Conservation (phyloP, 2,888 invertebrate species). For the Adineta ricciae region DNA sequence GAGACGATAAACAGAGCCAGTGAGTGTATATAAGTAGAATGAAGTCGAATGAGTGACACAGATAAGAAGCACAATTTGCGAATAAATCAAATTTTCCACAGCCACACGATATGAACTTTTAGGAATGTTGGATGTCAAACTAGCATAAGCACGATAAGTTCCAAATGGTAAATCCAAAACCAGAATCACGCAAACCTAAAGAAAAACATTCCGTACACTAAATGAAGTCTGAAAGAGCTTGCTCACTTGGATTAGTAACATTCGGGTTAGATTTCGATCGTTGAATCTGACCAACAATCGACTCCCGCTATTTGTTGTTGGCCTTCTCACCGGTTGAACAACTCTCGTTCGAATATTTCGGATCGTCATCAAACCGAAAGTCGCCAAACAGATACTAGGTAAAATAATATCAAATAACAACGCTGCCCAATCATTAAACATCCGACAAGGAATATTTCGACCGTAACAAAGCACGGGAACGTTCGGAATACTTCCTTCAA, state of each 20-base stretch:
- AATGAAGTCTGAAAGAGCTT: too few relatives aligned
- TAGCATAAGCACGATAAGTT: not conserved
- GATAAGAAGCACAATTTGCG: not conserved
- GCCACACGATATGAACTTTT: not conserved
- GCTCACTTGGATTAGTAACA: too few relatives aligned
- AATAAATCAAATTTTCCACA: not conserved
- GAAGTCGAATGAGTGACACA: too few relatives aligned
- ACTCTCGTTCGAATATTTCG: not conserved
- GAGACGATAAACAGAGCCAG: not conserved
- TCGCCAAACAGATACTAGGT: not conserved
- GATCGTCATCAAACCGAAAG: not conserved
- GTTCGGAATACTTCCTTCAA: not conserved
- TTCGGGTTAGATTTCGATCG: too few relatives aligned
- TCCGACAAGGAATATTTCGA: not conserved
- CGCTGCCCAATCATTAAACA: not conserved
- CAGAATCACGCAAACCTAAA: not conserved
- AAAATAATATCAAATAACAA: not conserved
- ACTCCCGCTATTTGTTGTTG: too few relatives aligned
- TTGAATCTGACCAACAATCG: too few relatives aligned
- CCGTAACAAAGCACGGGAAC: not conserved
- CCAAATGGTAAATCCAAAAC: not conserved
- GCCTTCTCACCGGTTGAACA: too few relatives aligned
- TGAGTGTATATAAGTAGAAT: not conserved
- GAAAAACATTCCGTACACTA: not conserved
- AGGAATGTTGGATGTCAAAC: not conserved